Percentiles rank a stretch among this genome's conserved stretches.
phyloP scores from a whole-genome alignment of 53 echinoderm and acorn worm genomes.

The Crossaster papposus region DNA sequence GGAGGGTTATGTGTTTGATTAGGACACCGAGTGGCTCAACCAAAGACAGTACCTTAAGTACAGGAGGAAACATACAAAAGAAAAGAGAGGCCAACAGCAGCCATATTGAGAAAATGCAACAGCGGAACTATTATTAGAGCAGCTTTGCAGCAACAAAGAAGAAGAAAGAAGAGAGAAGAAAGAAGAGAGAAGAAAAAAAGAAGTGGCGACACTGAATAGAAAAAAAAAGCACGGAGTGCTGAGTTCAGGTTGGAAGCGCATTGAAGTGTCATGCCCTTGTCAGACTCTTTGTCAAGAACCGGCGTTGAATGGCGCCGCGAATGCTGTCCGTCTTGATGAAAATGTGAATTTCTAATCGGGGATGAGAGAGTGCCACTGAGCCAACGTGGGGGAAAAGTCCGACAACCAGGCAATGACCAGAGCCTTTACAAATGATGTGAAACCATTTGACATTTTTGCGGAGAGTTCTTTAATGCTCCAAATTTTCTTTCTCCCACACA shows the following conservation, averaged over 20 bases:
- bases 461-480: neutral
- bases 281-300: conserved; percentile 18
- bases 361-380: neutral
- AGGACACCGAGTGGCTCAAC: neutral
- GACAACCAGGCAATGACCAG: neutral
- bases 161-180: neutral
- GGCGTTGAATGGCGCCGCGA: conserved; percentile 19
- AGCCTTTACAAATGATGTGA: neutral
- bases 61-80: neutral
- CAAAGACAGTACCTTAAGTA: neutral
- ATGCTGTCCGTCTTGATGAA: conserved; percentile 24
- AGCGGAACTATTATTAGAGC: neutral
- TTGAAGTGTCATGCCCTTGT: conserved; percentile 19
- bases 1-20: too few species aligned
- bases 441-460: neutral
- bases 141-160: neutral
- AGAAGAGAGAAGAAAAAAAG: neutral
- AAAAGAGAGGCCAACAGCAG: neutral
- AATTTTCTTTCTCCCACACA: neutral
- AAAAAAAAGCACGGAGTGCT: conserved; percentile 2
- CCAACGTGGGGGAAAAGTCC: neutral
- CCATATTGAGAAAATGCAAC: neutral
- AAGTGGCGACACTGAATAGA: neutral
- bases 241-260: neutral
- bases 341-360: conserved; percentile 55